Evolutionary conservation across 1,140 invertebrate species (phyloP), one percentile per base, ranked within the genome.

Genomic region (Drosophila sturtevanti): DNA sequence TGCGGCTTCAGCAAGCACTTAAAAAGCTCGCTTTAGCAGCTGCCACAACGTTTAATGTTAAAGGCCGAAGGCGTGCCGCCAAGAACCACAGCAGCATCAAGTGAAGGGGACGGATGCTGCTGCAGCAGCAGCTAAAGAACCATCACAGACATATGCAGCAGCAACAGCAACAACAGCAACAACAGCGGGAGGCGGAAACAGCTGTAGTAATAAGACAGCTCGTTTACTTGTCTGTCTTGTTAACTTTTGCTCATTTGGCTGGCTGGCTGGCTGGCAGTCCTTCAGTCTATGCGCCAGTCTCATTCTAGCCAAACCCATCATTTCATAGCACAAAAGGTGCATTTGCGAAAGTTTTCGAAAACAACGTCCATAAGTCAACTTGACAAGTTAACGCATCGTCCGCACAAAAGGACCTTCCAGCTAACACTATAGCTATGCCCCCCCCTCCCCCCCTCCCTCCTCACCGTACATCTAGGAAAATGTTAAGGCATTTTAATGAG

Each of bases 191-290:
- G 41, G 52, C 41, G 54, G 70, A 61, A 72, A 63, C 74, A 81
- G 63, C 82, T 87, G 68, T 86, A 86, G 68, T 86, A 86, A 86
- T 86, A 86, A 86, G 82, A 81, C 79, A 86, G 82, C 82, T 86
- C 77, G 81, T 85, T 79, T 77, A 69, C 67, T 51, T 38, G 61
- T 52, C 73, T 52, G 63, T 68, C 74, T 76, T 75, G 82, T 87
- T 87, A 79, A 76, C 68, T 86, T 86, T 87, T 87, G 82, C 82
- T 87, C 82, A 86, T 86, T 86, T 86, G 76, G 68, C 66, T 69
- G 82, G n/a, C n/a, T n/a, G n/a, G n/a, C n/a, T n/a, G n/a, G n/a
- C n/a, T n/a, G n/a, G n/a, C 65, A 51, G 37, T 51, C 14, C 44
- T 68, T 35, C 34, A 14, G 16, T 21, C 18, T 11, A n/a, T n/a